phyloP scores from a whole-genome alignment of 2,113 vertebrate genomes.

The Rhabdornis inornatus region DNA sequence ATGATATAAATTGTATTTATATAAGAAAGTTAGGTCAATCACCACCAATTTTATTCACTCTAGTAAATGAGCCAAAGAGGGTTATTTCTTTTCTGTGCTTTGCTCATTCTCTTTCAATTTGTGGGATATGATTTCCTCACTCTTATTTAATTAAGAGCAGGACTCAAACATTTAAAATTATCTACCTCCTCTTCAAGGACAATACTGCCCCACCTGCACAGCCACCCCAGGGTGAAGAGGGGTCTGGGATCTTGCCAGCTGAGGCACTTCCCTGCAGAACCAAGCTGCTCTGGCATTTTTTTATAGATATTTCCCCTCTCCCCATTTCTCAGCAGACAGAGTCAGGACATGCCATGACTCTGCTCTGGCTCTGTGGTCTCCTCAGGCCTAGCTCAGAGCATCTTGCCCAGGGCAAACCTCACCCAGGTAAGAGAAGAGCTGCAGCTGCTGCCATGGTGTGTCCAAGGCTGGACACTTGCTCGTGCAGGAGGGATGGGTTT shows the following conservation, averaged over 20 bases:
- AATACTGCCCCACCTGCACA: neutral
- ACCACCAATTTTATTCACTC: neutral
- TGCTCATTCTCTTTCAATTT: neutral
- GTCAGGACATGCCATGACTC: accelerated
- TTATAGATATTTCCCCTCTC: accelerated
- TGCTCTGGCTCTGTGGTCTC: neutral
- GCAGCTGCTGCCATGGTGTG: neutral
- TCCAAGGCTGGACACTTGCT: neutral
- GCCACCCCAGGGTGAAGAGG: neutral
- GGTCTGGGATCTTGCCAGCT: neutral
- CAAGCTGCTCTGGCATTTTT: neutral
- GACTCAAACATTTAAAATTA: neutral
- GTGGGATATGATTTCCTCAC: neutral
- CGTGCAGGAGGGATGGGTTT: accelerated
- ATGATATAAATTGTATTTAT: neutral
- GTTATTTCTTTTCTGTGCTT: neutral
- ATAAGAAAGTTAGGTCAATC: neutral
- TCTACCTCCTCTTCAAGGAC: neutral
- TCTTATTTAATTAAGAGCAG: neutral
- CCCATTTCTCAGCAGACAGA: neutral
- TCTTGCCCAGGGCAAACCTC: neutral
- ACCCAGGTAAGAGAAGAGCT: neutral
- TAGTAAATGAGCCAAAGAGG: neutral
- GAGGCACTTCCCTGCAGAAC: accelerated
- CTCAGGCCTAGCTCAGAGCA: neutral